phyloP scores from a whole-genome alignment of 2,888 invertebrate genomes.

The Amorpha juglandis region DNA sequence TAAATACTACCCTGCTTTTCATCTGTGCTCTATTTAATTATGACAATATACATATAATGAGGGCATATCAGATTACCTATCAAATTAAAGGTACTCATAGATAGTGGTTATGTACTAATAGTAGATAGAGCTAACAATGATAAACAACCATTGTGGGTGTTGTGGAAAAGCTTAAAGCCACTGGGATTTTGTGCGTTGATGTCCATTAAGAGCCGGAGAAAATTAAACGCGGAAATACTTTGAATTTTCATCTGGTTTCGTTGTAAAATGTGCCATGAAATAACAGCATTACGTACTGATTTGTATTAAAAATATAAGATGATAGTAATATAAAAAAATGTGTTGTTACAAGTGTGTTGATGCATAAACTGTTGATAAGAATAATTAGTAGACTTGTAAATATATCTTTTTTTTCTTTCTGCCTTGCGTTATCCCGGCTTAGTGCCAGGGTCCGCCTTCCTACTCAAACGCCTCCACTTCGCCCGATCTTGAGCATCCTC shows the following conservation, averaged over 20 bases:
- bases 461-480: too few species aligned
- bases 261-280: conserved; percentile 1
- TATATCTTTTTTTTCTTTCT: too few species aligned
- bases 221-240: conserved; percentile 56
- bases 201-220: conserved; percentile 61
- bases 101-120: conserved; percentile 36
- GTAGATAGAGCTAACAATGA: conserved; percentile 60
- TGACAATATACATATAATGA: conserved; percentile 2
- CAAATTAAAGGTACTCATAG: conserved; percentile 7
- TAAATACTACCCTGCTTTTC: too few species aligned
- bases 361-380: too few species aligned
- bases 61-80: background rate
- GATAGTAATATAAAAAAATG: too few species aligned
- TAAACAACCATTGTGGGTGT: conserved; percentile 63
- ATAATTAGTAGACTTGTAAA: too few species aligned
- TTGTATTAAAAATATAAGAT: background rate
- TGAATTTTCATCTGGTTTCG: conserved; percentile 53
- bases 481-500: too few species aligned
- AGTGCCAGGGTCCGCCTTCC: too few species aligned
- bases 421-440: too few species aligned
- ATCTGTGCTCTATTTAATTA: background rate
- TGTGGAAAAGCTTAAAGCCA: conserved; percentile 58
- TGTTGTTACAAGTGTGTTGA: too few species aligned
- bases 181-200: conserved; percentile 60
- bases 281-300: background rate